A percentile compares a stretch with the other conserved stretches of the same genome.
Evolutionary conservation across 2,113 vertebrate species (phyloP).

Genomic region (Opisthocomus hoazin): DNA sequence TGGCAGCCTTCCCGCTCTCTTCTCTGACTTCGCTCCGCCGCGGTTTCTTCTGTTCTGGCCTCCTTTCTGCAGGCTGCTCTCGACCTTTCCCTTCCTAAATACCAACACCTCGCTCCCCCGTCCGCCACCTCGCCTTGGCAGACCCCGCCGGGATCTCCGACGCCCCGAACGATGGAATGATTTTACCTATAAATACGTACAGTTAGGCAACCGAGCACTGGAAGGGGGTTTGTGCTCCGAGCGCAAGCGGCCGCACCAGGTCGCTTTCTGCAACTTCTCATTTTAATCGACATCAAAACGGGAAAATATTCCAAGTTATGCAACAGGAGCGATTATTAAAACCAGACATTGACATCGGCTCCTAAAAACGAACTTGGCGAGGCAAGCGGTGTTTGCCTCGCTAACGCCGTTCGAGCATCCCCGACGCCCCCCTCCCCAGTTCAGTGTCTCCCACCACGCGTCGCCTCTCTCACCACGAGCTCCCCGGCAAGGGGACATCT

Average conservation of each 20-base stretch:
- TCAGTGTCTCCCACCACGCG: not conserved
- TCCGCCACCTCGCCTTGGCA: not conserved
- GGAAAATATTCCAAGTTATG: slow-evolving; percentile 33
- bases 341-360: not conserved
- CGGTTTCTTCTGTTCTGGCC: slow-evolving; percentile 9
- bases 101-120: not conserved
- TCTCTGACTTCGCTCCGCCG: rapidly evolving
- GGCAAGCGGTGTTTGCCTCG: not conserved
- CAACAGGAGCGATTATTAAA: not conserved
- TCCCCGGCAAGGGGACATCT: too few relatives aligned
- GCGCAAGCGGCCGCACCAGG: not conserved
- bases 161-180: not conserved
- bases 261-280: not conserved
- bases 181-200: not conserved
- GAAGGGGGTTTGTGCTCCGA: not conserved
- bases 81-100: not conserved
- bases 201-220: not conserved
- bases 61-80: not conserved
- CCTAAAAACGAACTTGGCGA: not conserved
- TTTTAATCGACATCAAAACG: slow-evolving; percentile 43
- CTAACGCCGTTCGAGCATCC: too few relatives aligned
- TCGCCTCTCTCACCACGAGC: too few relatives aligned
- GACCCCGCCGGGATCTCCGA: not conserved
- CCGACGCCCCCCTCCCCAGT: not conserved
- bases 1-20: not conserved